Percentiles rank a stretch among this genome's conserved stretches.
Conservation (phyloP, 2,113 vertebrate species). For the Hipposideros armiger region DNA sequence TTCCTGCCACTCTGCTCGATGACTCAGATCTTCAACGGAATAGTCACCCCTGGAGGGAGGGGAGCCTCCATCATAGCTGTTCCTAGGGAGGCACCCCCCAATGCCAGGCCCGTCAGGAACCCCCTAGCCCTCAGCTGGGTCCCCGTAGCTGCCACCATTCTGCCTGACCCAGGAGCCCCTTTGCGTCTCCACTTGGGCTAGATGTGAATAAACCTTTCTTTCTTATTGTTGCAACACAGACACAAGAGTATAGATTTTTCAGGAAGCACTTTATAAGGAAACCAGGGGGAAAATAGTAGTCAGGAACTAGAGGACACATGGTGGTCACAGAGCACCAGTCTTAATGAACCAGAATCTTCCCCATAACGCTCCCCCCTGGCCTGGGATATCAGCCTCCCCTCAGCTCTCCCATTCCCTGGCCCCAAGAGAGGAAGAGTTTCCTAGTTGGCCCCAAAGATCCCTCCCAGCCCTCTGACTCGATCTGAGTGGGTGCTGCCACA, state of each 20-base stretch:
- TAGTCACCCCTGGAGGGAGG: background rate
- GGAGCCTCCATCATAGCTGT: background rate
- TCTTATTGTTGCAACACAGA: background rate
- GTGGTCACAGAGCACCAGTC: background rate
- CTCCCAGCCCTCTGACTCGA: background rate
- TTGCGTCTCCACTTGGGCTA: background rate
- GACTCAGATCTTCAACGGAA: conserved; percentile 45
- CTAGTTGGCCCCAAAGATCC: background rate
- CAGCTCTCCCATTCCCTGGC: background rate
- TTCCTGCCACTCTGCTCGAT: conserved; percentile 14
- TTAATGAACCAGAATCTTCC: background rate
- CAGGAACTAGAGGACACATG: background rate
- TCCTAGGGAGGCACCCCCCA: background rate
- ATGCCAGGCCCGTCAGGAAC: background rate
- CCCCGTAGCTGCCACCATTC: background rate
- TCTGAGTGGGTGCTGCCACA: background rate
- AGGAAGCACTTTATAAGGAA: background rate
- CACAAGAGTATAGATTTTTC: background rate
- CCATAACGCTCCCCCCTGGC: accelerated
- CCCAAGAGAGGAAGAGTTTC: background rate
- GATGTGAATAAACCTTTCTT: background rate
- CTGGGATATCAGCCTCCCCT: background rate
- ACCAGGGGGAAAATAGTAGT: background rate
- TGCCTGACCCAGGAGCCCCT: background rate
- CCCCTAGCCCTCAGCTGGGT: background rate